Base-by-base conservation (phyloP, 2,113 vertebrate species). In the Guaruba guarouba region DNA sequence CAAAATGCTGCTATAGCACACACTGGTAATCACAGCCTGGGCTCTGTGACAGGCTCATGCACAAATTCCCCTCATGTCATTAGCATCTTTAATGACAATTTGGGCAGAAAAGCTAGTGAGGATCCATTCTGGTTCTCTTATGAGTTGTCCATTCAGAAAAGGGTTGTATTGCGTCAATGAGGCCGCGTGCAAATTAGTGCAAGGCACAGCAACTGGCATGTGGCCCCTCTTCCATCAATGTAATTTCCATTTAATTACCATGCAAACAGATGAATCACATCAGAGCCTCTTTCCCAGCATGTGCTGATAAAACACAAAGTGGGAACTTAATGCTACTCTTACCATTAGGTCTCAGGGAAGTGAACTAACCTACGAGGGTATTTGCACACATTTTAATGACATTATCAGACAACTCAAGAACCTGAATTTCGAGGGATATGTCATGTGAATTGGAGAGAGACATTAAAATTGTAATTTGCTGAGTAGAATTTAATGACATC, bases 181-280 rank as follows among this genome's bases (percentile, higher is more conserved):
- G 43, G 66, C 39, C 71, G 37, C 0, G 51, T 89, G 83, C 55
- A 96, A 92, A 76, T 44, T 9, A 82, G 86, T 44, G 73, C 77
- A 93, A 95, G 48, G 64, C 59, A 86, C 46, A 91, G 43, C 13
- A 89, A 68, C 4, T 78, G 69, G 44, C 88, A 61, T 3, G 9
- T 44, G 66, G 55, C 33, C 14, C 33, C 33, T 35, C 55, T 95
- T 67, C 76, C 86, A 86, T 71, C 83, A 57, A 7, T 37, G 39
- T 37, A 84, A 79, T 84, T 96, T 86, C 76, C 33, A 94, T 78
- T 96, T 78, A 35, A 91, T 89, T 68, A 68, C 39, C 18, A 61
- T 67, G 39, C 88, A 84, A 75, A 77, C 51, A 92, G 69, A 81
- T 71, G 55, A 86, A 88, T 86, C 44, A 43, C 43, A 75, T 41